Base-by-base conservation (phyloP, 2,888 invertebrate species). In the Pandemis heparana region DNA sequence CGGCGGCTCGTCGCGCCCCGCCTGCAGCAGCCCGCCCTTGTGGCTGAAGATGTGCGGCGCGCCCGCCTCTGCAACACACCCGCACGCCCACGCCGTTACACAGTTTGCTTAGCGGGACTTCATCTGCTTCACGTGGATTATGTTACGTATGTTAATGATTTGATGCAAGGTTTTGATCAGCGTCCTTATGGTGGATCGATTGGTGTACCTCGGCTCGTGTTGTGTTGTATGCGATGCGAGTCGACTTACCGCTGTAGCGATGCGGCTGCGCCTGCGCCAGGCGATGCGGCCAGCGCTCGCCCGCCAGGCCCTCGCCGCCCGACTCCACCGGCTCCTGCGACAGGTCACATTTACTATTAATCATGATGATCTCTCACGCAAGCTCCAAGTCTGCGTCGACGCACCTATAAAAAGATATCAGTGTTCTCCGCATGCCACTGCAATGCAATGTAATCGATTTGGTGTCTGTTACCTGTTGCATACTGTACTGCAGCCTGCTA, bases 11-110 rank as follows among this genome's bases (percentile, higher is more conserved):
- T 89, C 90, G 7, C 79, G 77, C 69, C 83, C 77, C 82, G 94
- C 95, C 80, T 95, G 94, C 80, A 96, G 95, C 82, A 96, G 89
- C 70, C 96, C 96, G 80, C 94, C 96, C 90, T 96, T 96, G 91
- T 96, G 96, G 86, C 95, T 96, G 90, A 97, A 97, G 84, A 96
- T 96, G 85, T 96, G 96, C 80, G 96, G 96, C 76, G 92, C 91
- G 80, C 92, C 92, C 85, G 89, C 89, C 84, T 92, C 92, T 43
- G 62, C 18, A 51, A 53, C 9, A 8, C 18, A 3, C 48, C 14
- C 14, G 48, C 43, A 43, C 43, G 10, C 43, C 12, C 43, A 41
- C 43, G 12, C 43, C 12, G 23, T 32, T 32, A 32, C 23, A 32
- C 23, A 32, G 23, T 32, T 2, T 4, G 23, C 23, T 32, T 32